Conservation (phyloP, 2,797 vertebrate species). For the Psittacula derbiana region DNA sequence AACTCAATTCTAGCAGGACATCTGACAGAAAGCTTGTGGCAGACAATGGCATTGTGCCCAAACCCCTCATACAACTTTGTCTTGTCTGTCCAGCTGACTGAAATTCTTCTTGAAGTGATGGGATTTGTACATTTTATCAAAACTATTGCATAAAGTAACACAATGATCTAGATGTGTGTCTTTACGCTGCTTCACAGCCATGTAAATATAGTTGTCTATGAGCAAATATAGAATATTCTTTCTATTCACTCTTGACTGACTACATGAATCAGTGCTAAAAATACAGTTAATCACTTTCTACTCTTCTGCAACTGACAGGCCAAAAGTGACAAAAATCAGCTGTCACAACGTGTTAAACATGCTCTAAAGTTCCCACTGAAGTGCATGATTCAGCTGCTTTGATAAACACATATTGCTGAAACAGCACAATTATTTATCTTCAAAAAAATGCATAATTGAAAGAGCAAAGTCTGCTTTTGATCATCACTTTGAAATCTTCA, state of each 20-base stretch:
- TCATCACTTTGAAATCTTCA: slow-evolving; percentile 73
- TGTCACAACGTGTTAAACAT: slow-evolving; percentile 9
- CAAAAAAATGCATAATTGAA: slow-evolving; percentile 67
- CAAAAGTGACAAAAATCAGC: slow-evolving; percentile 50
- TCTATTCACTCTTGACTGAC: slow-evolving; percentile 32
- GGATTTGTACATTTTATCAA: neutral
- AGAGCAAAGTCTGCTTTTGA: slow-evolving; percentile 72
- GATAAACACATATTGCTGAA: slow-evolving; percentile 68
- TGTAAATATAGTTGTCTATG: slow-evolving; percentile 10
- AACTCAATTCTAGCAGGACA: neutral
- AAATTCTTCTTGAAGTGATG: neutral
- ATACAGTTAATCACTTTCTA: slow-evolving; percentile 53
- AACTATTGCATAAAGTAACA: neutral
- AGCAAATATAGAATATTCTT: slow-evolving; percentile 29
- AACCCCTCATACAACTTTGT: neutral
- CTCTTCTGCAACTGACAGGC: slow-evolving; percentile 28
- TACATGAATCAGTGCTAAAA: slow-evolving; percentile 37
- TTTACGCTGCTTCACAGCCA: neutral
- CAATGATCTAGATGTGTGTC: neutral
- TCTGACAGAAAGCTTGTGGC: neutral
- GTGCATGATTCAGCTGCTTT: slow-evolving; percentile 66
- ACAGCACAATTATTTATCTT: slow-evolving; percentile 66
- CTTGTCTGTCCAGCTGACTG: neutral
- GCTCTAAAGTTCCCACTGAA: slow-evolving; percentile 43
- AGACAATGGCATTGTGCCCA: neutral